phyloP scores from a whole-genome alignment of 2,888 invertebrate genomes.

The Callimorpha dominula region DNA sequence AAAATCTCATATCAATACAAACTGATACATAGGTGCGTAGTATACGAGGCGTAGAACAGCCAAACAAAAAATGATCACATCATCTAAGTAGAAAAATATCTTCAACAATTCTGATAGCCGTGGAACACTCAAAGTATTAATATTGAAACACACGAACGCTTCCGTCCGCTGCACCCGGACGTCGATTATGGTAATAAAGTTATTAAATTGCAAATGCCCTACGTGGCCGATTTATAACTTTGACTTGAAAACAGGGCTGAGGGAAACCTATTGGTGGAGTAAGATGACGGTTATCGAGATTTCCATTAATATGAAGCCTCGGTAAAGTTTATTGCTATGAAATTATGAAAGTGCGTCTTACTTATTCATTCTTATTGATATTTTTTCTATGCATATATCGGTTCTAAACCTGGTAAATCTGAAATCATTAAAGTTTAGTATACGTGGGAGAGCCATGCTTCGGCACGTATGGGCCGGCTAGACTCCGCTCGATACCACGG shows the following conservation, averaged over 20 bases:
- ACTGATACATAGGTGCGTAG: background rate
- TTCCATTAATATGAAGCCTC: slow-evolving; percentile 10
- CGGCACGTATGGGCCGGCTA: too few relatives aligned
- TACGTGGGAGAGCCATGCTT: too few relatives aligned
- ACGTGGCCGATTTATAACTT: slow-evolving; percentile 62
- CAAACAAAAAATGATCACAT: background rate
- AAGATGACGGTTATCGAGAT: slow-evolving; percentile 14
- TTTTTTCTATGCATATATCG: background rate
- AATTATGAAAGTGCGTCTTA: background rate
- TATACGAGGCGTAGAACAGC: background rate
- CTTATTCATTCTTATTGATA: background rate
- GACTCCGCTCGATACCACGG: too few relatives aligned
- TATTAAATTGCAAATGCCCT: slow-evolving; percentile 79
- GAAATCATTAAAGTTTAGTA: too few relatives aligned
- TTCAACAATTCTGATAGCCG: slow-evolving; percentile 20
- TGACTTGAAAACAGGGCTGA: slow-evolving; percentile 30
- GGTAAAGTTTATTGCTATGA: background rate
- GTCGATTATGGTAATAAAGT: slow-evolving; percentile 77
- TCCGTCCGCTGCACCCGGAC: slow-evolving; percentile 50
- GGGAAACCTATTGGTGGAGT: slow-evolving; percentile 10
- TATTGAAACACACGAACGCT: slow-evolving; percentile 51
- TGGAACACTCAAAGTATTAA: slow-evolving; percentile 46
- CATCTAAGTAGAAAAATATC: background rate
- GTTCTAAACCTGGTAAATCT: background rate
- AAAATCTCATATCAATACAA: background rate